These are phyloP conservation scores for Emys orbicularis DNA, from an alignment of 2,797 vertebrate species.

Conservation along the genomic window DNA sequence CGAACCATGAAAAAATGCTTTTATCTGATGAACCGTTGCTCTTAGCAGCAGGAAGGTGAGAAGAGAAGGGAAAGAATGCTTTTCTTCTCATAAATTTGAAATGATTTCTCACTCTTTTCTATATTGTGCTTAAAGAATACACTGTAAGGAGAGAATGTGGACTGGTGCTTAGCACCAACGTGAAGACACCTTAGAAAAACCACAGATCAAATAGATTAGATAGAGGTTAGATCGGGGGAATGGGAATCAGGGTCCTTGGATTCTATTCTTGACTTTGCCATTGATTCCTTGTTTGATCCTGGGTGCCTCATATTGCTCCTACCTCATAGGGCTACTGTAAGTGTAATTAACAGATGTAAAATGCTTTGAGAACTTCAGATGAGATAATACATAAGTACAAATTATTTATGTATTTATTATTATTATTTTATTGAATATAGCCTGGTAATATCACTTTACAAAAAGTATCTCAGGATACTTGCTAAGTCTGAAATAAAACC, in stretches of 20 bases:
- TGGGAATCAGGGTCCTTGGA: not conserved
- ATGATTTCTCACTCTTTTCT: accelerated
- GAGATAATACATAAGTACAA: not conserved
- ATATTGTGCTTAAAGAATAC: not conserved
- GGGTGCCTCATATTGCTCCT: not conserved
- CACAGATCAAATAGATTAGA: not conserved
- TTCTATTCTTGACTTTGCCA: not conserved
- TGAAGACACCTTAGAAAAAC: not conserved
- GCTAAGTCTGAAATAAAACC: not conserved
- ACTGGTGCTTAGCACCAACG: not conserved
- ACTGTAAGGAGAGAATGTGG: not conserved
- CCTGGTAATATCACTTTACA: not conserved
- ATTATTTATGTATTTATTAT: not conserved
- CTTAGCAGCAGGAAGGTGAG: slow-evolving; percentile 6
- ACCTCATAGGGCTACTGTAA: not conserved
- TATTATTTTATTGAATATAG: not conserved
- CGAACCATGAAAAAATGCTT: not conserved
- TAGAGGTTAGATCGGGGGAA: not conserved
- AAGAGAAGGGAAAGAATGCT: not conserved
- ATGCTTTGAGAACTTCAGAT: not conserved
- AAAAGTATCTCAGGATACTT: not conserved
- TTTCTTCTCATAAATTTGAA: not conserved
- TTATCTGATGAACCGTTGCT: slow-evolving; percentile 30
- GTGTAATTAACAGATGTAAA: not conserved
- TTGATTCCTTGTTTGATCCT: not conserved